Percentiles rank a stretch among this genome's conserved stretches.
phyloP scores from a whole-genome alignment of 2,113 vertebrate genomes.

The Otus sunia region DNA sequence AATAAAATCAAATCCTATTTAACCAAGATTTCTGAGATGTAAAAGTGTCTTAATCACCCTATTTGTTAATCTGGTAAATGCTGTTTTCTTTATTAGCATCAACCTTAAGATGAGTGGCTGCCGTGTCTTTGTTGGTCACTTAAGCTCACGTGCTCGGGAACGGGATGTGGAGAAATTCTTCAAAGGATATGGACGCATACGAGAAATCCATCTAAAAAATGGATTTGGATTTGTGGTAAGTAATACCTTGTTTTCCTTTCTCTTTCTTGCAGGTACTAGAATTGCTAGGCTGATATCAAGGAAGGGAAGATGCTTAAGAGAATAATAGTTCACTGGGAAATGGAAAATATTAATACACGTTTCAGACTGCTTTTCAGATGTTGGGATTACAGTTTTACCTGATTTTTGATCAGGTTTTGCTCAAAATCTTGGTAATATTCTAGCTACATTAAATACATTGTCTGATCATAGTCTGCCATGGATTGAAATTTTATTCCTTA shows the following conservation, averaged over 20 bases:
- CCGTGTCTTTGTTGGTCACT: conserved; percentile 90
- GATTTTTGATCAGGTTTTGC: background rate
- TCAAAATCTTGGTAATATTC: background rate
- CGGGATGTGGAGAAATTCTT: conserved; percentile 94
- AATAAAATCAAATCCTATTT: background rate
- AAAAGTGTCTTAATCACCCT: background rate
- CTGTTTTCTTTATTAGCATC: conserved; percentile 27
- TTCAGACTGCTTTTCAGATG: background rate
- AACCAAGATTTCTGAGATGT: background rate
- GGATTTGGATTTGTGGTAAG: conserved; percentile 94
- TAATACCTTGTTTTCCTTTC: background rate
- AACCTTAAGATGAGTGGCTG: conserved; percentile 83
- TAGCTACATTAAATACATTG: background rate
- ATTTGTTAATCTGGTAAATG: background rate
- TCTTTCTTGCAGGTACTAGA: background rate
- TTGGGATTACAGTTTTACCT: background rate
- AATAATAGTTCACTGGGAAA: background rate
- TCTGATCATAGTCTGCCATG: background rate
- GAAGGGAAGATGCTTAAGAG: background rate
- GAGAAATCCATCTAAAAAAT: conserved; percentile 91
- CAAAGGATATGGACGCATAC: conserved; percentile 90
- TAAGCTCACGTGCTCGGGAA: conserved; percentile 89
- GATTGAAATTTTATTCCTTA: background rate
- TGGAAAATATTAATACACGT: background rate
- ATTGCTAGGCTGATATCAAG: background rate